Evolutionary conservation across 1,140 invertebrate species (phyloP).

Genomic region (Argopecten irradians): DNA sequence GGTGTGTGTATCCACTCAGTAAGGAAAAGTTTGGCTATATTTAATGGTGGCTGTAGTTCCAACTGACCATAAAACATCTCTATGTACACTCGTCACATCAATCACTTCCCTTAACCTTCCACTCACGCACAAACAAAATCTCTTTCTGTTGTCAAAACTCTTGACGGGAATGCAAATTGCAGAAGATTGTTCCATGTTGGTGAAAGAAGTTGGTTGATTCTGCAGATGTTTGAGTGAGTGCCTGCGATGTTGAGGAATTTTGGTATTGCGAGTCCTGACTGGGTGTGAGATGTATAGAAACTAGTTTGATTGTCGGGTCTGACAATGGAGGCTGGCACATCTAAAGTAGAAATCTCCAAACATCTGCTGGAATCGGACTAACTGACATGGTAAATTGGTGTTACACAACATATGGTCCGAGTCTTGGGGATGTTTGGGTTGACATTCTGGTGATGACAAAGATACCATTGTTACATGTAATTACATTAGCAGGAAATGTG

Average conservation of each 20-base stretch:
- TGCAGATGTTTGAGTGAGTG: slow-evolving; percentile 8
- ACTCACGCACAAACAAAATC: not conserved
- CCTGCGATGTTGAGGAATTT: slow-evolving; percentile 9
- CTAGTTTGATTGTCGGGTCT: not conserved
- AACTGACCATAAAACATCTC: slow-evolving; percentile 10
- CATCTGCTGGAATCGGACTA: not conserved
- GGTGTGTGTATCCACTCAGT: not conserved
- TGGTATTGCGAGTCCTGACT: not conserved
- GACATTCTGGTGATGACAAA: slow-evolving; percentile 15
- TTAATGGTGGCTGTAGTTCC: not conserved
- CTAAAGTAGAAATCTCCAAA: not conserved
- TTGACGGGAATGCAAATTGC: slow-evolving; percentile 15
- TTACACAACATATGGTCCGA: not conserved
- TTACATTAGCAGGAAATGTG: not conserved
- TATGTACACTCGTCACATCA: slow-evolving; percentile 10
- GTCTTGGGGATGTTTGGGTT: not conserved
- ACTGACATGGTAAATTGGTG: not conserved
- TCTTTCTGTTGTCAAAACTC: slow-evolving; percentile 14
- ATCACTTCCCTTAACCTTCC: not conserved
- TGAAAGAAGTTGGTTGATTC: not conserved
- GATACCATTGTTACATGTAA: not conserved
- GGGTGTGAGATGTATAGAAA: not conserved
- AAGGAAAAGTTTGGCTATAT: not conserved
- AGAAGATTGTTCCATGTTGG: slow-evolving; percentile 16
- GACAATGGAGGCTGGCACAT: not conserved